Conservation (phyloP, 2,797 vertebrate genomes). For the Mormyrops attenuatus region DNA sequence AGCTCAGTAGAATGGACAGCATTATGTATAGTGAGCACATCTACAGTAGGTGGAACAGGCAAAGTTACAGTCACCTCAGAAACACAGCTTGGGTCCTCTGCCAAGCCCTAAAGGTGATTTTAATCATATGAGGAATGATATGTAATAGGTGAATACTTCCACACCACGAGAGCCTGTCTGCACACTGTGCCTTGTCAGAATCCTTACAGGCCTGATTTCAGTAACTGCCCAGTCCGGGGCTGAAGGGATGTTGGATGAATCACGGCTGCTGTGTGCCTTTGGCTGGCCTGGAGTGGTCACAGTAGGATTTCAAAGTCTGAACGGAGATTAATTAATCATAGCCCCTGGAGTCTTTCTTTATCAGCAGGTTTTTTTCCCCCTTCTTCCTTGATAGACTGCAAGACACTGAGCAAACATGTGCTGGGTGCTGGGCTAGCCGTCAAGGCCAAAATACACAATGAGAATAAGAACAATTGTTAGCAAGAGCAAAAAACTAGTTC, state of each 20-base stretch:
- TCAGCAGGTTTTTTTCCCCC: not conserved
- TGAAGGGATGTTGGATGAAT: not conserved
- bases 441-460: conserved; percentile 9
- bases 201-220: conserved; percentile 3
- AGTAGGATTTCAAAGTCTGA: conserved; percentile 10
- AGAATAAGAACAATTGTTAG: not conserved
- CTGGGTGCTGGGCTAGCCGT: not conserved
- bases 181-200: not conserved
- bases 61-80: not conserved
- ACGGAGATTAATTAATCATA: conserved; percentile 8
- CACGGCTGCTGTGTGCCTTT: not conserved
- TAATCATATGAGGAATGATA: not conserved
- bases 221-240: not conserved
- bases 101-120: not conserved
- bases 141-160: not conserved
- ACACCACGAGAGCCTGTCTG: not conserved
- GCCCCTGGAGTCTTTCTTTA: not conserved
- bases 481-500: not conserved
- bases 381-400: conserved; percentile 3
- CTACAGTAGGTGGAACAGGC: not conserved
- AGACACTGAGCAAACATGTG: not conserved
- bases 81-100: not conserved
- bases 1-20: not conserved
- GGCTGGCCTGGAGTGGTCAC: not conserved
- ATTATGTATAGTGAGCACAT: not conserved